Evolutionary conservation across 2,113 vertebrate species (phyloP), one percentile per base, ranked within the genome.

Genomic region (Aphyosemion australe): DNA sequence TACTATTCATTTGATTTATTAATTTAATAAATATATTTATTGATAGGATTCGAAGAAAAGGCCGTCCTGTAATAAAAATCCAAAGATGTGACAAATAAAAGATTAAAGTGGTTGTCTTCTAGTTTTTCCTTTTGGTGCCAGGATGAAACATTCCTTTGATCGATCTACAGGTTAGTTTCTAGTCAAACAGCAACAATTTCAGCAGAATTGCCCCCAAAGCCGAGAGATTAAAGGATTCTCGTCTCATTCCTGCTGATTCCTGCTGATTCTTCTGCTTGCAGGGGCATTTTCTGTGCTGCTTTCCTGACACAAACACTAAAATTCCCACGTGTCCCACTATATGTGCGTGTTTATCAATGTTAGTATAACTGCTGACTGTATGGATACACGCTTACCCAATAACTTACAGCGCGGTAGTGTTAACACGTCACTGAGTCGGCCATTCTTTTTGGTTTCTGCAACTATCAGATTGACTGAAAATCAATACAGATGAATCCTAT

Each of bases 121-220:
- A 42, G 11, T 42, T 50, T 57, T 4, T 43, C 18, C 20, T 1
- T 8, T 9, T 45, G 18, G 16, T 8, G 34, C 52, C 70, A 54
- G 19, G 31, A 45, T 65, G 68, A 64, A 65, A 67, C 68, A 48
- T 69, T 72, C 2, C 74, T 65, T 71, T 66, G 48, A 61, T 83
- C 15, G 62, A 39, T 43, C 50, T 46, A n/a, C 56, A 52, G 59
- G 19, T 76, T 32, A 12, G 61, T 56, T 58, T 67, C 11, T 37
- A 41, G 18, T 19, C 34, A 48, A 67, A 11, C 6, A 1, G 19
- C 61, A 18, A 61, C 39, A 48, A 19, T 19, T 47, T 47, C 1
- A 58, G 74, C 16, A 13, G 34, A 37, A 64, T 66, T 61, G 52
- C 57, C 47, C 9, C 66, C 68, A 58, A 53, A 39, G 63, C 69